phyloP scores from a whole-genome alignment of 2,113 vertebrate genomes.

The Salvelinus fontinalis region DNA sequence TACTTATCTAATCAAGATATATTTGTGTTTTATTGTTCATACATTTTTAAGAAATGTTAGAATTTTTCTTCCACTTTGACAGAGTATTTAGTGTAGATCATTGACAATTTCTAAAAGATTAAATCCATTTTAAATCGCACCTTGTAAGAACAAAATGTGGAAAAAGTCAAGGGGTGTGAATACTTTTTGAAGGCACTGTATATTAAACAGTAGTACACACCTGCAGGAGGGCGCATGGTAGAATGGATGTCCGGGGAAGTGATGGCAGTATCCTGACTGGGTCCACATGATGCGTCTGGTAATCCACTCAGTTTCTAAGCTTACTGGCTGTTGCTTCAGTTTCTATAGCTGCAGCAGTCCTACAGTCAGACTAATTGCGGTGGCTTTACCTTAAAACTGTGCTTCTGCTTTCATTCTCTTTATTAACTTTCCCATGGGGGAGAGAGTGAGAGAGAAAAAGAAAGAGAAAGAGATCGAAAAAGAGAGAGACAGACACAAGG shows the following conservation, averaged over 20 bases:
- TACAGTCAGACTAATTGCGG: slow-evolving; percentile 19
- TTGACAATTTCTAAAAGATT: no score
- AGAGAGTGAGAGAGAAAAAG: background rate
- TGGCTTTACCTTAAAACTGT: slow-evolving; percentile 42
- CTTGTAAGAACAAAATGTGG: no score
- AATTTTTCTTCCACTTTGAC: no score
- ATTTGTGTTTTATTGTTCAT: no score
- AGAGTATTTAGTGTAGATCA: no score
- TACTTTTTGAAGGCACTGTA: no score
- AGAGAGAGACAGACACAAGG: slow-evolving; percentile 11
- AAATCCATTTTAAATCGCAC: no score
- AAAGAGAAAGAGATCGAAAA: background rate
- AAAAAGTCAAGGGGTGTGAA: no score
- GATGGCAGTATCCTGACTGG: slow-evolving; percentile 77
- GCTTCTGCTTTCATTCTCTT: slow-evolving; percentile 27
- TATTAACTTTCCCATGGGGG: slow-evolving; percentile 41
- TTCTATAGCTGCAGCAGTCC: slow-evolving; percentile 19
- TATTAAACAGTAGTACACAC: slow-evolving; percentile 63
- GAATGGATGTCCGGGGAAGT: slow-evolving; percentile 77
- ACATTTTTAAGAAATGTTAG: no score
- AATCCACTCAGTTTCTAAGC: slow-evolving; percentile 25
- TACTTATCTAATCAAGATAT: no score
- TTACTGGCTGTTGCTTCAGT: slow-evolving; percentile 21
- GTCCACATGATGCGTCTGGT: slow-evolving; percentile 74
- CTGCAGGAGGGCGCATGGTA: slow-evolving; percentile 84